Conservation (phyloP, 2,888 invertebrate genomes). For the Acleris laterana region DNA sequence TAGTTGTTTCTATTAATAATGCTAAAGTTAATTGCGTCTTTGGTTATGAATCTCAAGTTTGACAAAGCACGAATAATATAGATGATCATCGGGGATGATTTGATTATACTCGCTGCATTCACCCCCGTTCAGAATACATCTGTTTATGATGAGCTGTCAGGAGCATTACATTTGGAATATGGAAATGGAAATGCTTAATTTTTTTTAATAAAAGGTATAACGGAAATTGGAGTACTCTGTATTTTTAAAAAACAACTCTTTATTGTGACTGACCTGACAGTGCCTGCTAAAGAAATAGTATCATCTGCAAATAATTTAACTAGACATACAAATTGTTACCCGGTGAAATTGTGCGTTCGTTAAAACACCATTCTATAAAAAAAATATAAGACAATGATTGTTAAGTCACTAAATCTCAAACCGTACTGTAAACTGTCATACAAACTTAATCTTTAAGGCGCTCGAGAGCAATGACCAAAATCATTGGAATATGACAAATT, state of each 20-base stretch:
- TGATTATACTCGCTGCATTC: conserved; percentile 14
- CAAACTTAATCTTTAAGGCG: conserved; percentile 47
- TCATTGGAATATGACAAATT: conserved; percentile 75
- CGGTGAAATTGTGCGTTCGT: no score
- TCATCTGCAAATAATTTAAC: no score
- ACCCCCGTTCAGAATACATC: conserved; percentile 24
- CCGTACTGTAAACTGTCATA: no score
- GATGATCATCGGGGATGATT: conserved; percentile 5
- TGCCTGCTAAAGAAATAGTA: no score
- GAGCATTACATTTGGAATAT: conserved; percentile 23
- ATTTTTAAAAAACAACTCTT: background rate
- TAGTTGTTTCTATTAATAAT: no score
- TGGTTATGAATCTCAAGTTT: background rate
- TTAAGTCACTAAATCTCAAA: no score
- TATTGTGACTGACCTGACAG: no score
- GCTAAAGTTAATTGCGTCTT: no score
- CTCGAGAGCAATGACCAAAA: conserved; percentile 55
- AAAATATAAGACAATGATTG: no score
- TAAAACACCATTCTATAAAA: no score
- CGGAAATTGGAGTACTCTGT: background rate
- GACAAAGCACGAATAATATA: conserved; percentile 1
- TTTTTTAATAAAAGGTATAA: background rate
- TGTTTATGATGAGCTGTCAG: conserved; percentile 31
- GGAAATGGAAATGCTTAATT: background rate
- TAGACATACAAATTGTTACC: no score